A percentile compares a stretch with the other conserved stretches of the same genome.
Evolutionary conservation across 2,113 vertebrate species (phyloP).

Genomic region (Eurypyga helias): DNA sequence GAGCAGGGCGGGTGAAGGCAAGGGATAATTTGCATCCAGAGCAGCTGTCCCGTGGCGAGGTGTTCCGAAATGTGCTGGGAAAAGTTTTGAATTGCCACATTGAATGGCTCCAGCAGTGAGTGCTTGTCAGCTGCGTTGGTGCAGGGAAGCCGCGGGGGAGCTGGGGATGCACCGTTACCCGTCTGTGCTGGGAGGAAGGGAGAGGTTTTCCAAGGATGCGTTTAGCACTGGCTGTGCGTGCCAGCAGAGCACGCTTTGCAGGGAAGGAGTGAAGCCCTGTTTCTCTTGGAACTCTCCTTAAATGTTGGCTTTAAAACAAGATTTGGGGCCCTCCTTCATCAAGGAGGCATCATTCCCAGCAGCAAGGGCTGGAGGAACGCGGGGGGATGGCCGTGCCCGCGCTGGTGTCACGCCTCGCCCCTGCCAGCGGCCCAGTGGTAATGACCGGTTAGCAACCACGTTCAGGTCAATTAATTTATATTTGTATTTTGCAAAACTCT

Average conservation of each 20-base stretch:
- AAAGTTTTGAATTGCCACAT: no score
- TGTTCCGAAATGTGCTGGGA: neutral
- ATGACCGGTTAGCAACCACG: conserved; percentile 58
- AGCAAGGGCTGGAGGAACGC: neutral
- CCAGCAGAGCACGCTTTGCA: neutral
- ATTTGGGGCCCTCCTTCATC: neutral
- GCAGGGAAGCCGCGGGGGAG: no score
- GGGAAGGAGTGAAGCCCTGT: neutral
- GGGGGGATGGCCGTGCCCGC: neutral
- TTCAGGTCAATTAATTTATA: conserved; percentile 79
- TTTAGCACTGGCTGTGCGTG: neutral
- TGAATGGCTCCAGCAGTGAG: no score
- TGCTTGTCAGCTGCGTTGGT: neutral
- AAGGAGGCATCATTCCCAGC: neutral
- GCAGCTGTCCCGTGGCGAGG: rapidly evolving
- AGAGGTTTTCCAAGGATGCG: neutral
- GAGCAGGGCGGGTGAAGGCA: neutral
- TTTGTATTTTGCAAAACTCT: conserved; percentile 73
- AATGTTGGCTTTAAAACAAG: neutral
- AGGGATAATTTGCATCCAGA: neutral
- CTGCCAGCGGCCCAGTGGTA: conserved; percentile 22
- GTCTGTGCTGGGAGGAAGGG: neutral
- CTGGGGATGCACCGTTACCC: no score
- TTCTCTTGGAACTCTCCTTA: neutral
- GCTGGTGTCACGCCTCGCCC: neutral